phyloP scores from a whole-genome alignment of 1,140 invertebrate genomes.

The Dinoponera quadriceps region DNA sequence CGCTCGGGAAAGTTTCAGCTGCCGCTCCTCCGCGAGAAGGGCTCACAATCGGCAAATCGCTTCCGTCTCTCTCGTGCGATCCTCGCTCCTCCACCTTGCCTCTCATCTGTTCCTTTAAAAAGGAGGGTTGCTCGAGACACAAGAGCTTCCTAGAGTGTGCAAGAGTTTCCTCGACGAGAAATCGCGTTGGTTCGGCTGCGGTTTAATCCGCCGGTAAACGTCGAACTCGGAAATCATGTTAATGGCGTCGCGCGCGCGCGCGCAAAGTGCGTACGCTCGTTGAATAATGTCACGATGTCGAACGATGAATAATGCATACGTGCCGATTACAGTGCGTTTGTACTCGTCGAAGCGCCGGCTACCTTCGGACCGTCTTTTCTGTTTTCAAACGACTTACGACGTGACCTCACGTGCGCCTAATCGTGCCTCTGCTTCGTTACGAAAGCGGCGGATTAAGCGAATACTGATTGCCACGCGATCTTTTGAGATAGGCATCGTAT shows the following conservation, averaged over 20 bases:
- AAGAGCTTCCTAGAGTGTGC: background rate
- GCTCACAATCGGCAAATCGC: background rate
- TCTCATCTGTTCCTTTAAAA: conserved; percentile 19
- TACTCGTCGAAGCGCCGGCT: no score
- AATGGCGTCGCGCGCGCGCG: background rate
- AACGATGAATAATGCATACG: conserved; percentile 5
- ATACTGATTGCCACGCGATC: no score
- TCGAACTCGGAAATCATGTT: background rate
- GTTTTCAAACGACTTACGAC: no score
- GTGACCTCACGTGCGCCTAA: no score
- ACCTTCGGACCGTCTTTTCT: no score
- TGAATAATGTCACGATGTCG: background rate
- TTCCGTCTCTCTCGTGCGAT: background rate
- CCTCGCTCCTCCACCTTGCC: no score
- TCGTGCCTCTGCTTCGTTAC: no score
- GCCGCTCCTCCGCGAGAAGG: background rate
- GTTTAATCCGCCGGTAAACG: background rate
- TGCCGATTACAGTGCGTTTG: no score
- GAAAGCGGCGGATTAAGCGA: no score
- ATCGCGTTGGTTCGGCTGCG: background rate
- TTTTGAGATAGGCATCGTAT: no score
- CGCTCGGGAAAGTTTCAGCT: conserved; percentile 56
- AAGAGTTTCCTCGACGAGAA: conserved; percentile 27
- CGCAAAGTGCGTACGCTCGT: background rate
- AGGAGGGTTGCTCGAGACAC: background rate